Conservation (phyloP, 2,888 invertebrate genomes). For the Parnassius smintheus region DNA sequence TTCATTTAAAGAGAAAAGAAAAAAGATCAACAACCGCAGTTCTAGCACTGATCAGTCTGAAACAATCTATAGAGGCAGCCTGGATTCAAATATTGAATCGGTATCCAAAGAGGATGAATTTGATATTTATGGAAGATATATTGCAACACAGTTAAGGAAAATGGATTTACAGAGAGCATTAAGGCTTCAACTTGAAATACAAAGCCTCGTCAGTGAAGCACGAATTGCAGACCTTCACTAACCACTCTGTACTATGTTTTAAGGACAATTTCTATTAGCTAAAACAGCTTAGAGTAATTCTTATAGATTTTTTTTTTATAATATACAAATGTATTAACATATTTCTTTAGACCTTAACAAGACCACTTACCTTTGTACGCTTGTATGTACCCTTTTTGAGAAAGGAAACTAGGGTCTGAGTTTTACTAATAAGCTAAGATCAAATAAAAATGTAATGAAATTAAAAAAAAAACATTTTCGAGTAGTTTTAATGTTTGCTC, state of each 20-base stretch:
- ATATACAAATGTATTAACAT: too few relatives aligned
- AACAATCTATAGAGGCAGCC: conserved; percentile 41
- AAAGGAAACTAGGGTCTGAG: too few relatives aligned
- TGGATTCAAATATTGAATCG: conserved; percentile 38
- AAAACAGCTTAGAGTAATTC: too few relatives aligned
- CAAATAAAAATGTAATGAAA: too few relatives aligned
- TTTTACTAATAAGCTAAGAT: too few relatives aligned
- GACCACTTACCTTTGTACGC: too few relatives aligned
- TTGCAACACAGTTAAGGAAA: conserved; percentile 67
- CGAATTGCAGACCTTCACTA: conserved; percentile 48
- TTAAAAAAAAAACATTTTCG: too few relatives aligned
- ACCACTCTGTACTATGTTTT: not conserved
- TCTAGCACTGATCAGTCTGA: conserved; percentile 50
- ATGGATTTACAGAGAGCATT: conserved; percentile 65
- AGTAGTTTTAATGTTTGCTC: too few relatives aligned
- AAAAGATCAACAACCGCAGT: conserved; percentile 48
- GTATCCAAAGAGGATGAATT: conserved; percentile 62
- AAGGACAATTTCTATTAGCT: too few relatives aligned
- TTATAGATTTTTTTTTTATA: too few relatives aligned
- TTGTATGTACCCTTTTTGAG: too few relatives aligned
- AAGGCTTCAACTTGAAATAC: conserved; percentile 64
- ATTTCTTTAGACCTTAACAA: too few relatives aligned
- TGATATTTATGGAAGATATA: conserved; percentile 71
- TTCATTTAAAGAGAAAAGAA: conserved; percentile 45
- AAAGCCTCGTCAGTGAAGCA: conserved; percentile 64